These are phyloP conservation scores for Pristionchus fissidentatus DNA, from an alignment of 2,888 invertebrate species.

Conservation along the genomic window DNA sequence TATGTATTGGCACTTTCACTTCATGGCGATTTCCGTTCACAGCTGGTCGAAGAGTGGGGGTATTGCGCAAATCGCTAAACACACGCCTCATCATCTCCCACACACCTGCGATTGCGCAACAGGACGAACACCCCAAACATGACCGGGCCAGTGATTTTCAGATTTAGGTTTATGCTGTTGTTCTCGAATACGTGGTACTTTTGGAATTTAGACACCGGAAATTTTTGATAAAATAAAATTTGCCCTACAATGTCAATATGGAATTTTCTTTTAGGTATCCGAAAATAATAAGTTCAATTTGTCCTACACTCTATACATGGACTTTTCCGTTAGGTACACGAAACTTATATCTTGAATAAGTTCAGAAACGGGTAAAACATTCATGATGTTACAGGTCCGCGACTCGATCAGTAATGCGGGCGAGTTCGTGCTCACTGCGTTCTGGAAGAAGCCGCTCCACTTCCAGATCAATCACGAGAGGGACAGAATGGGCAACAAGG, in stretches of 20 bases:
- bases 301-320: too few relatives aligned
- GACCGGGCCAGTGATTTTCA: background rate
- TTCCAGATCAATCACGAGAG: conserved; percentile 53
- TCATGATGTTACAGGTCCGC: conserved; percentile 50
- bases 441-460: conserved; percentile 56
- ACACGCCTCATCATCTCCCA: background rate
- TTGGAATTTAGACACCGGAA: too few relatives aligned
- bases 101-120: background rate
- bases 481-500: conserved; percentile 50
- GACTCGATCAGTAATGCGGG: conserved; percentile 53
- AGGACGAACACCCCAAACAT: background rate
- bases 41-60: background rate
- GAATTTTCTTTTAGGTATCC: too few relatives aligned
- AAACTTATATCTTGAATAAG: too few relatives aligned
- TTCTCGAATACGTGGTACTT: too few relatives aligned
- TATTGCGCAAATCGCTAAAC: conserved; percentile 4
- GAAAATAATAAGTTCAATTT: too few relatives aligned
- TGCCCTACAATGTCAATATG: too few relatives aligned
- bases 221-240: too few relatives aligned
- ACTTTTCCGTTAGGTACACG: too few relatives aligned
- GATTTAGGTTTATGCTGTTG: too few relatives aligned
- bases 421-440: conserved; percentile 53
- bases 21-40: background rate
- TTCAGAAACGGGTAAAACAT: too few relatives aligned
- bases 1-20: too few relatives aligned